Evolutionary conservation across 1,140 invertebrate genomes (phyloP).

Genomic region (Trichonephila inaurata): DNA sequence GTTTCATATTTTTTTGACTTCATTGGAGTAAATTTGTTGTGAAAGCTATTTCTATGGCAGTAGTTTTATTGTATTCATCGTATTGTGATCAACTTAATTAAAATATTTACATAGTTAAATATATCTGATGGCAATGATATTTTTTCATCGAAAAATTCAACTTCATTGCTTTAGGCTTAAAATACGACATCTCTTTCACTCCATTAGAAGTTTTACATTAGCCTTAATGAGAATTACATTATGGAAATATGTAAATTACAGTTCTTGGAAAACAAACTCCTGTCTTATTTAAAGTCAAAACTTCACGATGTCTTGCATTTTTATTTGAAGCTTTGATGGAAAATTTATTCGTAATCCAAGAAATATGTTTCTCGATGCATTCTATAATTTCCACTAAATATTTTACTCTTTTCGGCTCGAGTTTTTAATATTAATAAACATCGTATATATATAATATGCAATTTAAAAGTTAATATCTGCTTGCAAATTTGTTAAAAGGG

Average conservation of each 20-base stretch:
- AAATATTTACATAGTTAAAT: too few relatives aligned
- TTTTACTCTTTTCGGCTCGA: not conserved
- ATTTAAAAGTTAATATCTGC: too few relatives aligned
- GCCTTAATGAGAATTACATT: slow-evolving; percentile 23
- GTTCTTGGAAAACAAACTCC: not conserved
- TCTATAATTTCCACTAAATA: not conserved
- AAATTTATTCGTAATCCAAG: not conserved
- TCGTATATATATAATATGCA: too few relatives aligned
- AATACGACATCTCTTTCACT: not conserved
- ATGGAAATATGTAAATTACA: slow-evolving; percentile 11
- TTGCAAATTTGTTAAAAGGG: too few relatives aligned
- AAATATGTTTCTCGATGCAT: not conserved
- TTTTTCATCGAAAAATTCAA: not conserved
- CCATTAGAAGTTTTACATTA: not conserved
- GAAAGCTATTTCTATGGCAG: too few relatives aligned
- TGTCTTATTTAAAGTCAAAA: slow-evolving; percentile 36
- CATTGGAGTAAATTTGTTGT: too few relatives aligned
- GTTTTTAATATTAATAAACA: too few relatives aligned
- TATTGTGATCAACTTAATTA: too few relatives aligned
- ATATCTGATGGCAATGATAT: not conserved
- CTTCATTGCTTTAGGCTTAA: not conserved
- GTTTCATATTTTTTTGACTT: too few relatives aligned
- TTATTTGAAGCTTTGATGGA: not conserved
- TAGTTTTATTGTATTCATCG: too few relatives aligned
- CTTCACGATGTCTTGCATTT: not conserved